Evolutionary conservation across 1,140 invertebrate species (phyloP), one percentile per base, ranked within the genome.

Genomic region (Manduca sexta): DNA sequence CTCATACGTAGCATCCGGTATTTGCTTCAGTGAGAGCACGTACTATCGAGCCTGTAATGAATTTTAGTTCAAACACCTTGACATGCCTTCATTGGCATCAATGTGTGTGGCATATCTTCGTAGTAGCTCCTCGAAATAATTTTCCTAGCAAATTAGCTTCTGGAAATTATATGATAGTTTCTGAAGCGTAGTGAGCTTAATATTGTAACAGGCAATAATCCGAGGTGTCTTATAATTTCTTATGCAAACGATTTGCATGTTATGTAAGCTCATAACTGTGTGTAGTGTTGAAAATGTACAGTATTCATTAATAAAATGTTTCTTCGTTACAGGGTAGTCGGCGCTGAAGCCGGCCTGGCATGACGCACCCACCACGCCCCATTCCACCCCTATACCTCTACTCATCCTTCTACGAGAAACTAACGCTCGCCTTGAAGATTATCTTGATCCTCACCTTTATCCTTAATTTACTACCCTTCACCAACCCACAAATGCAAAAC

Each of bases 331-430:
- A 82, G 78, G 53, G 55, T 65, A 71, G 70, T 74, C 75, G 68
- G 66, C 68, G 53, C 47, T 73, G 56, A 57, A 66, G 72, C 75
- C 76, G 74, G 61, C 74, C 70, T 77, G 79, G 75, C 62, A 83
- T 83, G 79, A 75, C 70, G 73, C 67, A 63, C 55, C 52, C 54
- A 49, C 54, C 62, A 61, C 65, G 55, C 35, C 49, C 44, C 37
- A 45, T 47, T 45, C 51, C 52, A 35, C 52, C 64, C 67, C 66
- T 59, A 34, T 49, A 64, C 65, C 66, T 73, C 64, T 63, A 54
- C 52, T 70, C 64, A 69, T 45, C 74, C 67, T 65, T 73, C 60
- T 70, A 58, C 49, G 75, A 60, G 45, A 53, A 53, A 52, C 21
- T 5, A 3, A 26, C 21, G 8, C 21, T 26, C 21, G 21, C 21